phyloP scores from a whole-genome alignment of 2,797 vertebrate genomes.

The Vespertilio murinus region DNA sequence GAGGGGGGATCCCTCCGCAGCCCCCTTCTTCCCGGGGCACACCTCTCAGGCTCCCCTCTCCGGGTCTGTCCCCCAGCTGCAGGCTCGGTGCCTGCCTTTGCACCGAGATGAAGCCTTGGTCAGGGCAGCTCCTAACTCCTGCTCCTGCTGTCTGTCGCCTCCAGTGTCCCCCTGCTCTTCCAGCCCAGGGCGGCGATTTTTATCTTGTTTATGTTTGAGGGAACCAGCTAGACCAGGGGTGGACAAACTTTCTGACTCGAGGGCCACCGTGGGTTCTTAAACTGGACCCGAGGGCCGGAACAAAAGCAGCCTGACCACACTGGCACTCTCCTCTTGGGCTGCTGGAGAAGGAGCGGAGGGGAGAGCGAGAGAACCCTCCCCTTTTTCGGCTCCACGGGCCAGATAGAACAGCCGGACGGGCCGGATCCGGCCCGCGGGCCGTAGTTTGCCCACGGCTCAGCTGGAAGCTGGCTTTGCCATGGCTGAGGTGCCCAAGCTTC shows the following conservation, averaged over 20 bases:
- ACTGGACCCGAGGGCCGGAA: no score
- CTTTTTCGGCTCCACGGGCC: no score
- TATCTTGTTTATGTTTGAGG: background rate
- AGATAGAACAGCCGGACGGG: no score
- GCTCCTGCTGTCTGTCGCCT: background rate
- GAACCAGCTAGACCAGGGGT: background rate
- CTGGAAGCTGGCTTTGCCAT: fast-evolving
- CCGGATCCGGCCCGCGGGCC: no score
- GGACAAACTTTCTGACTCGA: no score
- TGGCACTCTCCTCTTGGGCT: no score
- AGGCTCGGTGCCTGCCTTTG: background rate
- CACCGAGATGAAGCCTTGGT: background rate
- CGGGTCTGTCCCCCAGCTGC: background rate
- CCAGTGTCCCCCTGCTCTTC: background rate
- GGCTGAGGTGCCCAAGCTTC: fast-evolving
- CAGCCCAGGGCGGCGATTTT: background rate
- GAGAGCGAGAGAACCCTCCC: no score
- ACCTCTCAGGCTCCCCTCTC: no score
- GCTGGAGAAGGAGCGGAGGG: no score
- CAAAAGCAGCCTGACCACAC: no score
- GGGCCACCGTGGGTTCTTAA: no score
- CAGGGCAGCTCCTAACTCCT: background rate
- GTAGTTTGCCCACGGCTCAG: no score
- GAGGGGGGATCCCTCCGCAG: background rate
- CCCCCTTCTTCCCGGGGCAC: fast-evolving